Conservation (phyloP, 2,113 vertebrate species). For the Rallus limicola region DNA sequence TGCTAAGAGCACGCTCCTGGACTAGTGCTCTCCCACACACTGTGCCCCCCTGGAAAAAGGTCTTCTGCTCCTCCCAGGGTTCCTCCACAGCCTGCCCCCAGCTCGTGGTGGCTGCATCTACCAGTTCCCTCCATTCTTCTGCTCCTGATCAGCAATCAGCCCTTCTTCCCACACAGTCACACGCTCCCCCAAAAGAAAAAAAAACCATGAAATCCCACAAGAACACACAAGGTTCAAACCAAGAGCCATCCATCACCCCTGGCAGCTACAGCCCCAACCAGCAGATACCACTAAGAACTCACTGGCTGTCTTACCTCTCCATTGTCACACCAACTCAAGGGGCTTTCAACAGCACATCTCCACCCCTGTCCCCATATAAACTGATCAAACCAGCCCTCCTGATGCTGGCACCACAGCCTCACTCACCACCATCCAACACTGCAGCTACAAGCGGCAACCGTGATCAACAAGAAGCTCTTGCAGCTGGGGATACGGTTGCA, state of each 20-base stretch:
- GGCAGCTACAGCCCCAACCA: neutral
- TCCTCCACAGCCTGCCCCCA: neutral
- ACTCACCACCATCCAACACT: accelerated
- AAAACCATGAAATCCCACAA: accelerated
- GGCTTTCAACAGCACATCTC: accelerated
- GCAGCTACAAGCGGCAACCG: accelerated
- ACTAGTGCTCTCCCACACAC: neutral
- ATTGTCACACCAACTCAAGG: neutral
- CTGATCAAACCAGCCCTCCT: accelerated
- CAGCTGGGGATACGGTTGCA: neutral
- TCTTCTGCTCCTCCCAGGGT: neutral
- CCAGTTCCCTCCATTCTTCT: neutral
- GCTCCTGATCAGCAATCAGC: neutral
- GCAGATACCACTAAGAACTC: neutral
- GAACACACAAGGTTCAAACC: neutral
- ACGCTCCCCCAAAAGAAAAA: too few relatives aligned
- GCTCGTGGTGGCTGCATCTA: neutral
- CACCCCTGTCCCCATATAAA: accelerated
- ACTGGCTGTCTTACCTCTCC: neutral
- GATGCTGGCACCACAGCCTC: neutral
- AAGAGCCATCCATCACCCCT: accelerated
- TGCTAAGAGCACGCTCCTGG: neutral
- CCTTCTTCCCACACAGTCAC: neutral
- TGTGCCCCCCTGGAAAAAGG: neutral
- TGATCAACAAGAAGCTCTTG: accelerated